phyloP scores from a whole-genome alignment of 2,797 vertebrate genomes.

The Chanos chanos region DNA sequence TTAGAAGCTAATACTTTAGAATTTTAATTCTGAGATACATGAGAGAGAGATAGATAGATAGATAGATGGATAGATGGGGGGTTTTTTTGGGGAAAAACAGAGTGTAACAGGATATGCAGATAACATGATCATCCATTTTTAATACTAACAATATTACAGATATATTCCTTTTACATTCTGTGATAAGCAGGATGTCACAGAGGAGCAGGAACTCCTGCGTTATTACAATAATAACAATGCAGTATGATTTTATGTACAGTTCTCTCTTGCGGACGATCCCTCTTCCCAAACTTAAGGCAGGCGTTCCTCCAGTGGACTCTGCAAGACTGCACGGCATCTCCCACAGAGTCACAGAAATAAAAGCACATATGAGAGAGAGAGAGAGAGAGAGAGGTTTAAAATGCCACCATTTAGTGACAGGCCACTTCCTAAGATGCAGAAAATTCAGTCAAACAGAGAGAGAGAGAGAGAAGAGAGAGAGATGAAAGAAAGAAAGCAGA shows the following conservation, averaged over 20 bases:
- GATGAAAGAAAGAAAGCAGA: neutral
- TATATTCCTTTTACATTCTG: slow-evolving; percentile 31
- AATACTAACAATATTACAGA: slow-evolving; percentile 25
- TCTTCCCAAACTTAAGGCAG: slow-evolving; percentile 18
- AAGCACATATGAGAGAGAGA: neutral
- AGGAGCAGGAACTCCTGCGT: neutral
- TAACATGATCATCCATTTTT: slow-evolving; percentile 3
- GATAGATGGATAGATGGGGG: too few species aligned
- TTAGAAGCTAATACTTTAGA: too few species aligned
- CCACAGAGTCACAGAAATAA: neutral
- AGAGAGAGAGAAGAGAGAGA: neutral
- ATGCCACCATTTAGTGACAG: too few species aligned
- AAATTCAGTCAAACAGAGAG: too few species aligned
- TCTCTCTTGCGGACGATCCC: neutral
- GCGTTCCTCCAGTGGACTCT: neutral
- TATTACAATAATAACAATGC: slow-evolving; percentile 1
- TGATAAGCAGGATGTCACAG: slow-evolving; percentile 13
- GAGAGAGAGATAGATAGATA: too few species aligned
- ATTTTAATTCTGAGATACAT: too few species aligned
- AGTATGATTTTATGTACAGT: neutral
- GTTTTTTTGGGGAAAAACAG: too few species aligned
- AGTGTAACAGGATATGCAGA: too few species aligned
- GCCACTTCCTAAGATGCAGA: too few species aligned
- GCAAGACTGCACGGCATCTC: neutral
- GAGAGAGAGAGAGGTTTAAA: neutral